These are phyloP conservation scores for Tursiops truncatus DNA, from an alignment of 2,113 vertebrate genomes.

Conservation along the genomic window DNA sequence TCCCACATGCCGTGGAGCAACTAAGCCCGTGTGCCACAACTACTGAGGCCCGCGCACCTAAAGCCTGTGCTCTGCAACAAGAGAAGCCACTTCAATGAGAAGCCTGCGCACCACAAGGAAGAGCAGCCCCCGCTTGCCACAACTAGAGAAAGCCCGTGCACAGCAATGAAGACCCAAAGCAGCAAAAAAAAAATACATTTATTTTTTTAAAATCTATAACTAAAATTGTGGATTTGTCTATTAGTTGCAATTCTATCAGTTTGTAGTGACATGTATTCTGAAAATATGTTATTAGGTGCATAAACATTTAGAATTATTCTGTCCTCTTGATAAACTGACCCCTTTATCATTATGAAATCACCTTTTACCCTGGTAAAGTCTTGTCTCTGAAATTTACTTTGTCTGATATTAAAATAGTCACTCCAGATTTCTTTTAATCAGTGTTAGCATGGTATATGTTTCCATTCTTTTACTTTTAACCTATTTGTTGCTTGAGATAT, in stretches of 20 bases:
- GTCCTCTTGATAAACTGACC: not conserved
- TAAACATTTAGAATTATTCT: not conserved
- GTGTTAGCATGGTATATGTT: not conserved
- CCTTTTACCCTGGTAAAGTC: not conserved
- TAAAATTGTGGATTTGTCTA: not conserved
- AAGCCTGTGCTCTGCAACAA: too few relatives aligned
- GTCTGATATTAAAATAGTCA: slow-evolving; percentile 3
- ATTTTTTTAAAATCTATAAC: not conserved
- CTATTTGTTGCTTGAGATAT: not conserved
- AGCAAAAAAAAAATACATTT: too few relatives aligned
- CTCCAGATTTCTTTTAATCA: not conserved
- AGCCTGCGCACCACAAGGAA: too few relatives aligned
- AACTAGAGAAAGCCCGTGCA: too few relatives aligned
- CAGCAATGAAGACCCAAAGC: too few relatives aligned
- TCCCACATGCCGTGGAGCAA: too few relatives aligned
- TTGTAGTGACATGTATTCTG: not conserved
- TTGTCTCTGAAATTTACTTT: not conserved
- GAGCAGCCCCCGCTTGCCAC: too few relatives aligned
- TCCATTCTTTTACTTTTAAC: not conserved
- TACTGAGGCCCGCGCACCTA: too few relatives aligned
- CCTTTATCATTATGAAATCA: slow-evolving; percentile 2
- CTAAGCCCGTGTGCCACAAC: too few relatives aligned
- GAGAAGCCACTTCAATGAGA: too few relatives aligned
- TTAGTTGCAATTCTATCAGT: not conserved
- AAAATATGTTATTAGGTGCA: not conserved